Percentiles rank a stretch among this genome's conserved stretches.
Evolutionary conservation across 1,140 invertebrate genomes (phyloP).

Genomic region (Mya arenaria): DNA sequence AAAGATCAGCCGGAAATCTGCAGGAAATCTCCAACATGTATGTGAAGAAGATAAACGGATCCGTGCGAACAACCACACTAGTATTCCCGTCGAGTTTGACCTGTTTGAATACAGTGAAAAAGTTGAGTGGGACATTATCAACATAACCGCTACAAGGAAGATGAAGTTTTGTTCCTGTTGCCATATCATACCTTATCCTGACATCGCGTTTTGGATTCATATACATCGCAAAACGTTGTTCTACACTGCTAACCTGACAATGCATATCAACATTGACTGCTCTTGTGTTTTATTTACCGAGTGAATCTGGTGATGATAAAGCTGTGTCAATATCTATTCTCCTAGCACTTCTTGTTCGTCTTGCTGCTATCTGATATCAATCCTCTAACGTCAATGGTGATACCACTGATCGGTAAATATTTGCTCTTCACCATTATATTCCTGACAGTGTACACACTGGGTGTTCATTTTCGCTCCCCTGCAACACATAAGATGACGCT

Average conservation of each 20-base stretch:
- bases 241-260: conserved; percentile 81
- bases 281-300: conserved; percentile 81
- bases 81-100: conserved; percentile 29
- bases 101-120: conserved; percentile 82
- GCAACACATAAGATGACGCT: conserved; percentile 80
- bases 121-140: conserved; percentile 99
- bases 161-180: conserved; percentile 91
- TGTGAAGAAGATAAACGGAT: neutral
- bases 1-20: no score
- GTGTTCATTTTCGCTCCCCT: conserved; percentile 79
- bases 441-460: conserved; percentile 80
- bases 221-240: conserved; percentile 86
- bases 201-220: conserved; percentile 99
- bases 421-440: conserved; percentile 81
- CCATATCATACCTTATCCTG: conserved; percentile 92
- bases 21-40: conserved; percentile 79
- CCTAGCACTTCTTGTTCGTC: conserved; percentile 81
- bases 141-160: conserved; percentile 87
- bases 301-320: conserved; percentile 81
- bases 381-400: conserved; percentile 80
- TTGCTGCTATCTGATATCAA: conserved; percentile 80
- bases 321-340: conserved; percentile 81
- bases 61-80: neutral
- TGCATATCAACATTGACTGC: conserved; percentile 83
- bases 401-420: conserved; percentile 80